phyloP scores from a whole-genome alignment of 30 jellyfish, hydroid and myxozoan genomes.

The Aurelia aurita complex sp. Pacific region DNA sequence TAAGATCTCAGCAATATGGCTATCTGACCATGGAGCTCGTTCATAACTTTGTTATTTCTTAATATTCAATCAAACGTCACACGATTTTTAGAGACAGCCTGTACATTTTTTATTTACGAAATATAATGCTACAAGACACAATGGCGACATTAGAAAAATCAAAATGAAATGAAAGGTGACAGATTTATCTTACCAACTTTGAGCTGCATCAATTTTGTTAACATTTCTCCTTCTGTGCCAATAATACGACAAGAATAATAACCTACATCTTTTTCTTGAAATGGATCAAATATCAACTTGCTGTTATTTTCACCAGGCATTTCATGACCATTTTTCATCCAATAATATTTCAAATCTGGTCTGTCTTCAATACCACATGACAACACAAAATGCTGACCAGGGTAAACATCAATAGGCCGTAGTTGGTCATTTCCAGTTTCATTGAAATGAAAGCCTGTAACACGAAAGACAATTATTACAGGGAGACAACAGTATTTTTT shows the following conservation, averaged over 20 bases:
- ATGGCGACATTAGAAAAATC: neutral
- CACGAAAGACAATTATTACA: neutral
- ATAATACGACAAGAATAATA: constrained; percentile 78
- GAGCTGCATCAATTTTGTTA: constrained; percentile 53
- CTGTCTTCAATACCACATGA: constrained; percentile 54
- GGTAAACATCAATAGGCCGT: constrained; percentile 29
- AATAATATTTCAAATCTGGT: constrained; percentile 54
- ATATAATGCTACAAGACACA: neutral
- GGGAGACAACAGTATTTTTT: too few relatives aligned
- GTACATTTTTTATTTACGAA: too few relatives aligned
- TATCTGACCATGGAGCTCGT: too few relatives aligned
- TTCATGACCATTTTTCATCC: constrained; percentile 82
- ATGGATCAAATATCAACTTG: constrained; percentile 59
- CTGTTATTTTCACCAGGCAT: constrained; percentile 66
- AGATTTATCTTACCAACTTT: constrained; percentile 44
- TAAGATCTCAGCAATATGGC: too few relatives aligned
- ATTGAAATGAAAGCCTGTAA: neutral
- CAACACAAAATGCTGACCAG: constrained; percentile 73
- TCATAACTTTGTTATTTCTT: too few relatives aligned
- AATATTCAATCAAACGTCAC: too few relatives aligned
- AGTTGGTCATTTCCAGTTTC: constrained; percentile 39
- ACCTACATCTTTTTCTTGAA: constrained; percentile 77
- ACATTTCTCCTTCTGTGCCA: constrained; percentile 59
- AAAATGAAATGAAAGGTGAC: neutral
- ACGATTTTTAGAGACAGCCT: too few relatives aligned